These are phyloP conservation scores for Sturnira hondurensis DNA, from an alignment of 2,113 vertebrate species.

Conservation along the genomic window DNA sequence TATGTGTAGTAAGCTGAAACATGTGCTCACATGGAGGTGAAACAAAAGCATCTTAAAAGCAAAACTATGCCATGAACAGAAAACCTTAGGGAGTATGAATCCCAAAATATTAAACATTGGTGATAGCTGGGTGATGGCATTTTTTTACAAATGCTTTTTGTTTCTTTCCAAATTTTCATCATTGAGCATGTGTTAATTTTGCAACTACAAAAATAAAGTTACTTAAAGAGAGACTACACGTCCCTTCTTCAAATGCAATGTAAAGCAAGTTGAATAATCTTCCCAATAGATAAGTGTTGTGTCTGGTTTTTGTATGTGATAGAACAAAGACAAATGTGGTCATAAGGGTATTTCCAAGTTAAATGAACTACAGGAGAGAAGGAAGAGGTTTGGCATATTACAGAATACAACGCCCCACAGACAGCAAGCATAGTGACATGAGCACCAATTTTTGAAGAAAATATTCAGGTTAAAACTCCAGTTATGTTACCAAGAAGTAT, in stretches of 20 bases:
- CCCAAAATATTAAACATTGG: not conserved
- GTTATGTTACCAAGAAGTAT: not conserved
- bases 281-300: not conserved
- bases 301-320: not conserved
- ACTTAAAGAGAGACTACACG: not conserved
- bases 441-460: not conserved
- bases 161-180: not conserved
- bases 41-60: not conserved
- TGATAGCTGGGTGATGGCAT: rapidly evolving
- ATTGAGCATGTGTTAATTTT: not conserved
- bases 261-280: not conserved
- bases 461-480: not conserved
- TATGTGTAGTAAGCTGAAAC: not conserved
- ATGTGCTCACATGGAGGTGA: not conserved
- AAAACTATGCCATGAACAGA: not conserved
- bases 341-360: not conserved
- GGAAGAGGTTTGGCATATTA: not conserved
- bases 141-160: not conserved
- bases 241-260: not conserved
- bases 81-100: not conserved
- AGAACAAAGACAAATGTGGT: not conserved
- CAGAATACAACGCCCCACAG: not conserved
- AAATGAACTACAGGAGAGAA: not conserved
- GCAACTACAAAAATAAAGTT: not conserved
- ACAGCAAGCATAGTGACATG: not conserved